Base-by-base conservation (phyloP, 2,113 vertebrate genomes). In the Cervus canadensis region DNA sequence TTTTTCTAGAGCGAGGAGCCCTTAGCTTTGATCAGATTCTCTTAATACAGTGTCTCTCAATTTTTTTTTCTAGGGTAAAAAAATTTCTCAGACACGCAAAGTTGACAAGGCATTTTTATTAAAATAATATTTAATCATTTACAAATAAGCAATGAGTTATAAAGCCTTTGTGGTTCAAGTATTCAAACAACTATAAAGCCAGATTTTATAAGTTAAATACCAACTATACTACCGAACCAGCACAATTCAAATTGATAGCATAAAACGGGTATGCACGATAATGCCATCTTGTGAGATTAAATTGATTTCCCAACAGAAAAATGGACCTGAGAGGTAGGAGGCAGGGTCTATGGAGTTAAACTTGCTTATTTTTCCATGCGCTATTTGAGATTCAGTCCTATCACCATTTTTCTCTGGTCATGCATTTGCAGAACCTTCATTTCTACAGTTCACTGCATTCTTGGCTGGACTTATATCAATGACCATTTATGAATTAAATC, bases 61-160 rank as follows among this genome's bases (percentile, higher is more conserved):
- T 74, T 7, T 45, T 62, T 62, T 91, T 59, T 60, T 86, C 43
- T 71, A 36, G 13, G 95, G 43, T 57, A 84, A 97, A 92, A 52
- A 14, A 56, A 26, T n/a, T 82, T 74, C n/a, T 87, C 52, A 54
- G 52, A 96, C 62, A 87, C 28, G 48, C 81, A 90, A 93, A 7
- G 48, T n/a, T 89, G 40, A 93, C 11, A 36, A 64, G 15, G 64
- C 11, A 50, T 92, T 94, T 91, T 95, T 94, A 93, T 95, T 87
- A 87, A 96, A 87, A 89, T 84, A 36, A 48, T 36, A 64, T n/a
- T 83, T 94, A 91, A 67, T 85, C 57, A 59, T 36, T 7, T 45
- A 87, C 33, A 93, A 54, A 87, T 86, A 94, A 90, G 48, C n/a
- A 91, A 16, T 89, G 54, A 93, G 30, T 74, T 52, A 87, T 84